Evolutionary conservation across 2,113 vertebrate species (phyloP).

Genomic region (Psittacus erithacus): DNA sequence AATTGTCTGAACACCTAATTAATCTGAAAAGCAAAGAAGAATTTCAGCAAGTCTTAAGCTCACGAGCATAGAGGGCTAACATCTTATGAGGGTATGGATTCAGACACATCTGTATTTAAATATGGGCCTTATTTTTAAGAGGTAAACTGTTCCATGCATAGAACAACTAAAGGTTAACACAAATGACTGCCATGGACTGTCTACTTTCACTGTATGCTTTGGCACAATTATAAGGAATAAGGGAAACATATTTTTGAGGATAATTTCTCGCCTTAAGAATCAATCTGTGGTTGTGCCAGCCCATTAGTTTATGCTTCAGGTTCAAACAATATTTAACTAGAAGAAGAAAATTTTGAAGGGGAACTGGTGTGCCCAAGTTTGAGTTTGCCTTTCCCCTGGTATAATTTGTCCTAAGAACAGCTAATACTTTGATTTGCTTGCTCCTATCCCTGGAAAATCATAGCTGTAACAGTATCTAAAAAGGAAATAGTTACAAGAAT

Average conservation of each 20-base stretch:
- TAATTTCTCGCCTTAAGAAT: background rate
- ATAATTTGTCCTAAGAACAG: background rate
- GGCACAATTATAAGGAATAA: background rate
- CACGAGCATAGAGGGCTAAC: background rate
- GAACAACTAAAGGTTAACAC: background rate
- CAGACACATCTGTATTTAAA: background rate
- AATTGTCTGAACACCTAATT: background rate
- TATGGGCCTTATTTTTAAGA: background rate
- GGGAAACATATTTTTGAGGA: background rate
- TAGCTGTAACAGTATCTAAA: background rate
- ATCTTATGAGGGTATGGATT: background rate
- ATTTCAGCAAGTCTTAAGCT: background rate
- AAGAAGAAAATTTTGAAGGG: background rate
- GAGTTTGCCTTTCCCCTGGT: background rate
- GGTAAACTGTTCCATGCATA: background rate
- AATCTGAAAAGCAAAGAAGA: background rate
- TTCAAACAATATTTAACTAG: background rate
- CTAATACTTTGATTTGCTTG: background rate
- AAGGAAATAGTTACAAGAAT: background rate
- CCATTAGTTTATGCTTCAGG: background rate
- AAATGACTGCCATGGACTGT: background rate
- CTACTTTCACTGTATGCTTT: background rate
- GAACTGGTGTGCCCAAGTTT: background rate
- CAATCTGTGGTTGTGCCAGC: background rate
- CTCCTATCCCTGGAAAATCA: background rate